Conservation (phyloP, 2,113 vertebrate genomes). For the Hepsetus odoe region DNA sequence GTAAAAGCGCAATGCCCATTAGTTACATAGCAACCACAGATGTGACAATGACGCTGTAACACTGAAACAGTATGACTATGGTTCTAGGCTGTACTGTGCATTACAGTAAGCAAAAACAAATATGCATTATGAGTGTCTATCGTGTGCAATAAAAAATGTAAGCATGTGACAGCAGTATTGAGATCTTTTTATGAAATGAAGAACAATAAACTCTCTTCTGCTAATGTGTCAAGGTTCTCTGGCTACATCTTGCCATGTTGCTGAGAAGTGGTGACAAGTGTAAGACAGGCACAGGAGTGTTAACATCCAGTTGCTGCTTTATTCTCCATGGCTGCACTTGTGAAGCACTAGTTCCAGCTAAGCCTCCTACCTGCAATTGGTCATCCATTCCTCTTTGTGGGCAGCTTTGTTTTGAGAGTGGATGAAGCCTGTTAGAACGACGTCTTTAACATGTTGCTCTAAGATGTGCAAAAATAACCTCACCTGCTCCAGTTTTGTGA, state of each 20-base stretch:
- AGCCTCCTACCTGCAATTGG: not conserved
- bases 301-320: slow-evolving; percentile 27
- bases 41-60: no score
- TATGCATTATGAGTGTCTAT: no score
- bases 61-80: no score
- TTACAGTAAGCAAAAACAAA: no score
- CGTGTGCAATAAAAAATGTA: no score
- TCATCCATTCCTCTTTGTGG: not conserved
- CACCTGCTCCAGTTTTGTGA: not conserved
- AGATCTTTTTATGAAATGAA: no score
- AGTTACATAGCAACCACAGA: no score
- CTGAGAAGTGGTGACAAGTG: slow-evolving; percentile 30
- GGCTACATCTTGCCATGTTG: slow-evolving; percentile 21
- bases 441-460: not conserved
- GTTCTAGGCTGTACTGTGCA: no score
- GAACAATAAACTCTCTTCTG: not conserved
- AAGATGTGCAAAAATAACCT: not conserved
- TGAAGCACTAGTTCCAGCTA: slow-evolving; percentile 19
- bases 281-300: slow-evolving; percentile 12
- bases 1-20: no score
- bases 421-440: slow-evolving; percentile 16
- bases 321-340: slow-evolving; percentile 41
- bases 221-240: slow-evolving; percentile 44
- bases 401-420: not conserved
- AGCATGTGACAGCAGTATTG: no score